Base-by-base conservation (phyloP, 2,888 invertebrate genomes). In the Ophioninae sp. region DNA sequence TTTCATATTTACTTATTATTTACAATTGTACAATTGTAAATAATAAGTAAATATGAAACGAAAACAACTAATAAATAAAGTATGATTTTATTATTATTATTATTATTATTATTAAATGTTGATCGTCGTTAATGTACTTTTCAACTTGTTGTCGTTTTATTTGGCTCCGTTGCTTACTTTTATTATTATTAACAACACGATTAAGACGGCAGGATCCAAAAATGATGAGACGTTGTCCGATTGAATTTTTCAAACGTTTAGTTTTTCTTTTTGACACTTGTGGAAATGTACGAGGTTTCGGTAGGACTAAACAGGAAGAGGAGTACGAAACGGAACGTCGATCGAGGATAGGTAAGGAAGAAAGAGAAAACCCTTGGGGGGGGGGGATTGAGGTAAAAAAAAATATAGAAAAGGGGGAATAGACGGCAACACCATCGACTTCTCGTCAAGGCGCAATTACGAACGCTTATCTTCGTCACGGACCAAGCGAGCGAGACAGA, bases 391-490 rank as follows among this genome's bases (percentile, higher is more conserved):
- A 6, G 20, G 17, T 17, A 21, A 13, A 44, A n/a, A 57, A 41
- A 68, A 59, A 50, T 20, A 64, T n/a, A 61, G 37, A 30, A 13
- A 44, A 21, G 41, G n/a, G 41, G 44, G 21, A 13, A 64, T 39
- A 59, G 68, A 74, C 21, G n/a, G 64, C 78, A 85, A 76, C 79
- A 74, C 78, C 79, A 77, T 78, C 82, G 68, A 65, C 67, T 67
- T 72, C 84, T 82, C 77, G 70, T 76, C 76, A 72, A 76, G 79
- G 79, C 83, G 87, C 89, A 89, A 91, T 91, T 89, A 90, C 89
- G 88, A 86, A 90, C 88, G 89, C 91, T 92, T 92, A 91, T 91
- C 88, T 90, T 90, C 90, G 89, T 92, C 91, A 91, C 89, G 89
- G 88, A 86, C 87, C 91, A 90, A 89, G 91, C 90, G 89, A 92